These are phyloP conservation scores for Planiliza haematocheilus DNA, from an alignment of 2,113 vertebrate genomes.

Conservation along the genomic window DNA sequence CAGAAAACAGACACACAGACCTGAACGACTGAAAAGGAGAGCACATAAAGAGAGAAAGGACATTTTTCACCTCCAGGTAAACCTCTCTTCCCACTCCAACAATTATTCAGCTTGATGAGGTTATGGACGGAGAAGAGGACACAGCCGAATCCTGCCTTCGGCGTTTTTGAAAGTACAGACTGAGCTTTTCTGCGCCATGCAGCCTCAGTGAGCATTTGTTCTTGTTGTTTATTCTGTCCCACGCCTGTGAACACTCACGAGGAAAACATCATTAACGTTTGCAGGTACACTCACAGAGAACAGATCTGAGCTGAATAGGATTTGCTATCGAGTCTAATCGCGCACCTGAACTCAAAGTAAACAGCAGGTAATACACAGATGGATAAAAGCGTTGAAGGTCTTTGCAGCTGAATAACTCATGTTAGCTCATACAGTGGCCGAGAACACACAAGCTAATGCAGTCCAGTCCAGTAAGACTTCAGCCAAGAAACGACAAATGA, in stretches of 20 bases:
- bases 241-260: slow-evolving; percentile 21
- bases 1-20: slow-evolving; percentile 26
- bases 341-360: slow-evolving; percentile 52
- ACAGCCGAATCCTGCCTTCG: slow-evolving; percentile 40
- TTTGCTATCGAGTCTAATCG: slow-evolving; percentile 38
- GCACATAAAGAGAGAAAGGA: slow-evolving; percentile 27
- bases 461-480: not conserved
- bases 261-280: slow-evolving; percentile 66
- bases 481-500: too few relatives aligned
- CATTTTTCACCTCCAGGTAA: slow-evolving; percentile 69
- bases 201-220: slow-evolving; percentile 25
- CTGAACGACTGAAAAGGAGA: slow-evolving; percentile 17
- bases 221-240: slow-evolving; percentile 45
- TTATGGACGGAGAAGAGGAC: slow-evolving; percentile 68
- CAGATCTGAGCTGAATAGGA: slow-evolving; percentile 45
- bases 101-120: slow-evolving; percentile 75
- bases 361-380: slow-evolving; percentile 16
- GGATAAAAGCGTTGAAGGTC: slow-evolving; percentile 23
- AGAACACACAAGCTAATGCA: not conserved
- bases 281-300: slow-evolving; percentile 48
- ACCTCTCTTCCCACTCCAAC: slow-evolving; percentile 48
- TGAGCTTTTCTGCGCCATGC: slow-evolving; percentile 24
- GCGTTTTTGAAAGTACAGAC: slow-evolving; percentile 34
- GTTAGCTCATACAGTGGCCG: slow-evolving; percentile 10
- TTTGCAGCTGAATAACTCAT: slow-evolving; percentile 20